Evolutionary conservation across 1,140 invertebrate species (phyloP).

Genomic region (Armadillidium nasatum): DNA sequence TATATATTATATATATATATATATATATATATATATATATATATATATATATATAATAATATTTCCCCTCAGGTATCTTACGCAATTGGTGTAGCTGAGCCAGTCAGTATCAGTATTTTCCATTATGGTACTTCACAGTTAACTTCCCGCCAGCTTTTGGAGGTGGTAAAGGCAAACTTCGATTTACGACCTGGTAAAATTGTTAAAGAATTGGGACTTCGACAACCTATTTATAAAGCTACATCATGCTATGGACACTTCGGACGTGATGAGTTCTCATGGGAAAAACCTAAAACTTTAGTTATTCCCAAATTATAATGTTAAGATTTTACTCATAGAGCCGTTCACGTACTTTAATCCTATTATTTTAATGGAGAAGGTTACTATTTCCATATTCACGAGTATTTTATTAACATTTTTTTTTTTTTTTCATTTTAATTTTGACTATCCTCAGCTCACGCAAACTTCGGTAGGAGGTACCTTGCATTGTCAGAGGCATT

Average conservation of each 20-base stretch:
- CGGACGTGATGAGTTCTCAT: conserved; percentile 89
- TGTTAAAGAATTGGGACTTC: conserved; percentile 91
- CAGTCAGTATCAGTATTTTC: conserved; percentile 93
- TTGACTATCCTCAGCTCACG: neutral
- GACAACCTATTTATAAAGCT: conserved; percentile 93
- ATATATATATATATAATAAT: no score
- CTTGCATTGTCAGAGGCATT: neutral
- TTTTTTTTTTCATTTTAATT: neutral
- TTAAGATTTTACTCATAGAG: neutral
- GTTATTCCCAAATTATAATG: conserved; percentile 52
- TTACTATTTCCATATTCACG: conserved; percentile 5
- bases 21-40: no score
- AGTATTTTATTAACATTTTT: neutral
- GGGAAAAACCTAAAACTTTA: conserved; percentile 90
- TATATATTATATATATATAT: neutral
- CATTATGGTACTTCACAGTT: conserved; percentile 92
- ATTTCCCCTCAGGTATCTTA: conserved; percentile 72
- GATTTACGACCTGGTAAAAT: conserved; percentile 95
- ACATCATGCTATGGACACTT: conserved; percentile 99
- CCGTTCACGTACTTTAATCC: neutral
- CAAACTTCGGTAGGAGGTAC: neutral
- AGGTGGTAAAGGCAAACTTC: conserved; percentile 93
- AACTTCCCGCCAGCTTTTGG: conserved; percentile 79
- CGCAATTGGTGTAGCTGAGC: conserved; percentile 92
- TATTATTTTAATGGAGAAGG: neutral